Evolutionary conservation across 1,140 invertebrate genomes (phyloP).

Genomic region (Himalopsyche phryganea): DNA sequence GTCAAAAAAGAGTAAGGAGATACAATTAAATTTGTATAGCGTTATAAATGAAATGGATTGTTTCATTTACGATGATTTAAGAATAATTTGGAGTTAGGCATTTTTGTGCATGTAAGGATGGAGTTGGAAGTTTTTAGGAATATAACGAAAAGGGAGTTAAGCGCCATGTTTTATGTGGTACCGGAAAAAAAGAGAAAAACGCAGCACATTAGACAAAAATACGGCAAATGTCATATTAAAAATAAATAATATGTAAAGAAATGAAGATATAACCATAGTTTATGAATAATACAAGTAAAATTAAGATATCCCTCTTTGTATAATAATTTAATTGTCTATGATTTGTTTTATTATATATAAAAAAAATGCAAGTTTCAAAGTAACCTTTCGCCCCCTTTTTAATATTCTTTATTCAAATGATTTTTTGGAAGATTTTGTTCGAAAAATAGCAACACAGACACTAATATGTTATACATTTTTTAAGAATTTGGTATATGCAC

Average conservation of each 20-base stretch:
- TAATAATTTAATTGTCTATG: no score
- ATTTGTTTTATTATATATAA: not conserved
- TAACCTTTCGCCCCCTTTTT: not conserved
- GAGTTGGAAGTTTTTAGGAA: not conserved
- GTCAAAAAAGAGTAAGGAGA: not conserved
- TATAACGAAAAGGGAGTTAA: not conserved
- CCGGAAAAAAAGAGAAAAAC: slow-evolving; percentile 31
- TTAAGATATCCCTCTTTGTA: no score
- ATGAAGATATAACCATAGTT: not conserved
- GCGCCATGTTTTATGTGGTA: slow-evolving; percentile 1
- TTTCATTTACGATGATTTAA: not conserved
- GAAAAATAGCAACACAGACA: slow-evolving; percentile 30
- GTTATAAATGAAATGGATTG: not conserved
- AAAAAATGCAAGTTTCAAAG: not conserved
- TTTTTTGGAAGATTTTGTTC: not conserved
- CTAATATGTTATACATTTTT: not conserved
- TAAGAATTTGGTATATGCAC: not conserved
- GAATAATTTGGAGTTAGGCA: not conserved
- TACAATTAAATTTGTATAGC: not conserved
- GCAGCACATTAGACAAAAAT: slow-evolving; percentile 31
- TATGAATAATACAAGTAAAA: not conserved
- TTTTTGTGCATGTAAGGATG: not conserved
- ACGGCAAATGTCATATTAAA: not conserved
- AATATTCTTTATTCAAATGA: slow-evolving; percentile 2
- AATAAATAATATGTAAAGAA: not conserved